Conservation (phyloP, 2,113 vertebrate species). For the Microtus pennsylvanicus region DNA sequence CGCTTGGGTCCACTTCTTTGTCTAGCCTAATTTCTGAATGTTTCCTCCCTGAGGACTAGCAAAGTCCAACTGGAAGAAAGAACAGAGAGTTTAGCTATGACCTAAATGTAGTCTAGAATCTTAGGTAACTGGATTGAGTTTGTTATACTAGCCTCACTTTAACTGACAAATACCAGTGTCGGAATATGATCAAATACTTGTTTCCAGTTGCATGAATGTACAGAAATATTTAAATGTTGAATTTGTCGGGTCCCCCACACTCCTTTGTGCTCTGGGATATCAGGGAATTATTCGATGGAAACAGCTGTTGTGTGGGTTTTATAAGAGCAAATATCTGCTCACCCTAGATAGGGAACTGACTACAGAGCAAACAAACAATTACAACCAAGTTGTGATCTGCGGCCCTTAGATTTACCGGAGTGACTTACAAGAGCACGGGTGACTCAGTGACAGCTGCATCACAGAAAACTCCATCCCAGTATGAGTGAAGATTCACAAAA, state of each 20-base stretch:
- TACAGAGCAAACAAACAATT: not conserved
- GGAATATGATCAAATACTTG: not conserved
- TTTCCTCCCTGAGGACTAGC: not conserved
- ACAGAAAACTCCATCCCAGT: not conserved
- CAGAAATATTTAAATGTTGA: not conserved
- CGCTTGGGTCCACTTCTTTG: not conserved
- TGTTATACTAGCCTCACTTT: not conserved
- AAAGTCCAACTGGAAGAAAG: not conserved
- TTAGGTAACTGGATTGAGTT: not conserved
- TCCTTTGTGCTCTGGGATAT: slow-evolving; percentile 34
- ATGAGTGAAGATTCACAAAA: not conserved
- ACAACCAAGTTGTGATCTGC: not conserved
- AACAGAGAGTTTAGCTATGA: not conserved
- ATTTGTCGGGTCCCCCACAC: not conserved
- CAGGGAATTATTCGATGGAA: slow-evolving; percentile 65
- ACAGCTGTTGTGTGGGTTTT: not conserved
- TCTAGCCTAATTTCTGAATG: not conserved
- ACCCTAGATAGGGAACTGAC: not conserved
- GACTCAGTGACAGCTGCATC: not conserved
- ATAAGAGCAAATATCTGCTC: not conserved
- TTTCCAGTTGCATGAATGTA: not conserved
- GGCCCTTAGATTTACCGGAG: not conserved
- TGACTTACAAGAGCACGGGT: not conserved
- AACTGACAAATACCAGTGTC: not conserved
- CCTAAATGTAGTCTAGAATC: not conserved